Conservation (phyloP, 2,888 invertebrate genomes). For the Leptinotarsa juncta region DNA sequence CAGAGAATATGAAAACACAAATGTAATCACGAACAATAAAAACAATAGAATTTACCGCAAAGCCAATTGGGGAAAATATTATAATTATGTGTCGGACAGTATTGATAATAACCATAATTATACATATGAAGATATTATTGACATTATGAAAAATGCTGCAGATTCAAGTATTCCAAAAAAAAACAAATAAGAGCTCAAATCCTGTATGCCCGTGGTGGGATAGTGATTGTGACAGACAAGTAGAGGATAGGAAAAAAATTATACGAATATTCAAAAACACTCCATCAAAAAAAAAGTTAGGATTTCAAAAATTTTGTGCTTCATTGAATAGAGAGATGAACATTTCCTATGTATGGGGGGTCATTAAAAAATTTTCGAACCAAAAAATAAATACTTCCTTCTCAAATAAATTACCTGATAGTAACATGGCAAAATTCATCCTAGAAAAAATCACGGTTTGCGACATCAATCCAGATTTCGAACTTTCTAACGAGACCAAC, state of each 20-base stretch:
- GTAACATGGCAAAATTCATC: background rate
- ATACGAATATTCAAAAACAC: background rate
- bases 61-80: background rate
- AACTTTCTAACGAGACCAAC: background rate
- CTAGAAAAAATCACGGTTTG: background rate
- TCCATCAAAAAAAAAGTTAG: background rate
- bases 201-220: background rate
- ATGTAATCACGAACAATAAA: background rate
- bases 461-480: background rate
- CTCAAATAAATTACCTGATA: background rate
- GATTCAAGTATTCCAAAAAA: background rate
- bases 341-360: background rate
- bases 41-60: background rate
- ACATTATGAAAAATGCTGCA: background rate
- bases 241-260: background rate
- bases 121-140: background rate
- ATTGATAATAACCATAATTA: background rate
- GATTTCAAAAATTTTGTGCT: too few species aligned
- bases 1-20: background rate
- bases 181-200: background rate
- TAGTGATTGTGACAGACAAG: background rate
- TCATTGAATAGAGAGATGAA: background rate
- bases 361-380: conserved; percentile 5
- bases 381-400: background rate
- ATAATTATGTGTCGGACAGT: background rate